These are phyloP conservation scores for Papilio aristodemus DNA, from an alignment of 1,140 invertebrate genomes.

Conservation along the genomic window DNA sequence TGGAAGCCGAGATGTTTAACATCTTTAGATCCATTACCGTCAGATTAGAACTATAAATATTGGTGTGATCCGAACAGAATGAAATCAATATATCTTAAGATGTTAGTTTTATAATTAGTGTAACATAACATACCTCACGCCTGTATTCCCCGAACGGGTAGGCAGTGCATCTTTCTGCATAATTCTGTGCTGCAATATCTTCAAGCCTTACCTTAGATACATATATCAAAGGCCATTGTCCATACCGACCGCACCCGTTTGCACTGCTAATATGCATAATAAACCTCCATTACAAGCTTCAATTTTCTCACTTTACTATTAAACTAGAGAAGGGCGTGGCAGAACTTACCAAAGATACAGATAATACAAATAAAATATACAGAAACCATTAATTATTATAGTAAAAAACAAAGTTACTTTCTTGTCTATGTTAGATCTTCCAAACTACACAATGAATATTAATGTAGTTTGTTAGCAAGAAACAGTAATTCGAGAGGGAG, in stretches of 20 bases:
- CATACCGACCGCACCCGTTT: conserved; percentile 11
- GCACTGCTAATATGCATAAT: conserved; percentile 22
- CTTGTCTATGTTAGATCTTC: too few relatives aligned
- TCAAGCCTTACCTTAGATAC: neutral
- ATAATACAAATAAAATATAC: too few relatives aligned
- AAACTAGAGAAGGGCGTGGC: neutral
- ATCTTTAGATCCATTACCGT: conserved; percentile 1
- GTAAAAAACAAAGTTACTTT: too few relatives aligned
- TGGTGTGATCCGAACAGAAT: neutral
- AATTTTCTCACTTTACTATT: conserved; percentile 5
- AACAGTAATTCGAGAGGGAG: too few relatives aligned
- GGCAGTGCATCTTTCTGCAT: too few relatives aligned
- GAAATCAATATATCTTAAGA: neutral
- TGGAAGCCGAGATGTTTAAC: conserved; percentile 17
- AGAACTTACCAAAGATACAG: neutral
- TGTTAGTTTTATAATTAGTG: neutral
- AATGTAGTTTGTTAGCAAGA: too few relatives aligned
- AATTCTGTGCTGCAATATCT: too few relatives aligned
- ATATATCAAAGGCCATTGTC: too few relatives aligned
- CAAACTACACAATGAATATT: too few relatives aligned
- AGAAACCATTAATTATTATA: too few relatives aligned
- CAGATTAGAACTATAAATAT: conserved; percentile 31
- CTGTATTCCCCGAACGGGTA: too few relatives aligned
- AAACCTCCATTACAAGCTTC: conserved; percentile 17
- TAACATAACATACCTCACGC: too few relatives aligned